Conservation (phyloP, 2,888 invertebrate species). For the Theristus sp. region DNA sequence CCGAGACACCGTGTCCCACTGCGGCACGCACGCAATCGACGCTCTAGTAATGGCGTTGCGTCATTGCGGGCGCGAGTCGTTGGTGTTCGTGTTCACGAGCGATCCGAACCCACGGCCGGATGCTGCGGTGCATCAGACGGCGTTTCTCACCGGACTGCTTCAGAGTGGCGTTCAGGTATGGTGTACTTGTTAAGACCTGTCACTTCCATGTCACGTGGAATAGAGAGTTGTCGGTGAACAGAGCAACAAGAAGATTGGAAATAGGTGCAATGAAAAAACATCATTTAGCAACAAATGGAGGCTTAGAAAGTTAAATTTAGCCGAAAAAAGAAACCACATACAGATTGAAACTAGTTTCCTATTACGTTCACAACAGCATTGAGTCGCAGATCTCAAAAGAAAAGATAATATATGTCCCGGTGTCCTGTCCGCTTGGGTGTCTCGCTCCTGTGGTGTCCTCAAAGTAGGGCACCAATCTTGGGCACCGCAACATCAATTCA, state of each 20-base stretch:
- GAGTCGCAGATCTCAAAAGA: no score
- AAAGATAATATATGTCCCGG: no score
- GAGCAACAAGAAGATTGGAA: not conserved
- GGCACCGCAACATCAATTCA: no score
- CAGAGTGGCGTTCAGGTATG: not conserved
- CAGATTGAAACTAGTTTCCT: no score
- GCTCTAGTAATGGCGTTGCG: not conserved
- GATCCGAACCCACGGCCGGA: not conserved
- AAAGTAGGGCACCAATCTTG: no score
- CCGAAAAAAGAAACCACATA: not conserved
- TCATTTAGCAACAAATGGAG: not conserved
- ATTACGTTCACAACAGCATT: no score
- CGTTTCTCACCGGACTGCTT: not conserved
- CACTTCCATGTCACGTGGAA: no score
- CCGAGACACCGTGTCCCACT: not conserved
- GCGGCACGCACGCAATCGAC: not conserved
- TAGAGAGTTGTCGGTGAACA: no score
- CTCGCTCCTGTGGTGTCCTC: no score
- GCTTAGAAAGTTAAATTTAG: not conserved
- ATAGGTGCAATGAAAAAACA: not conserved
- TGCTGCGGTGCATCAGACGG: not conserved
- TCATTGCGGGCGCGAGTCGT: not conserved
- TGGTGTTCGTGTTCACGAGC: not conserved
- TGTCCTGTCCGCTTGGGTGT: no score
- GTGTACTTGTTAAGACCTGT: no score